These are phyloP conservation scores for Bettongia penicillata DNA, from an alignment of 2,113 vertebrate genomes.

Conservation along the genomic window DNA sequence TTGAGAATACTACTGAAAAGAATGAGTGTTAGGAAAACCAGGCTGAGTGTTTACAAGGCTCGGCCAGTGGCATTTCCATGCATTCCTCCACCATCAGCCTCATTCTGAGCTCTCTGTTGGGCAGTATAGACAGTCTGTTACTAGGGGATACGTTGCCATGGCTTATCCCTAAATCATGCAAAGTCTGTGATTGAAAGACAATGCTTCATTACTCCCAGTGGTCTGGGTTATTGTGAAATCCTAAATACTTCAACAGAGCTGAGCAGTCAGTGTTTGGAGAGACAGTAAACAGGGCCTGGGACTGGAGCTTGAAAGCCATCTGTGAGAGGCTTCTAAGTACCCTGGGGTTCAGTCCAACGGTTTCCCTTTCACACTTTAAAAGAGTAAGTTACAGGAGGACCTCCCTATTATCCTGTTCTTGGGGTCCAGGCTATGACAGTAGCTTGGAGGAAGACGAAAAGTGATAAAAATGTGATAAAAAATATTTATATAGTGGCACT, in stretches of 20 bases:
- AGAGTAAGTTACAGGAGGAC: background rate
- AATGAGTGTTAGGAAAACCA: background rate
- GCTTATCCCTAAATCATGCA: background rate
- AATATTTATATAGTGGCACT: background rate
- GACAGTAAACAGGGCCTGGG: background rate
- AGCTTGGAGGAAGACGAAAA: background rate
- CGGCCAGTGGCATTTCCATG: constrained; percentile 8
- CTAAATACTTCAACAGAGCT: constrained; percentile 43
- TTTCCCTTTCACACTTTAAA: background rate
- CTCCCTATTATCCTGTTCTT: background rate
- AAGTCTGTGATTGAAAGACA: constrained; percentile 22
- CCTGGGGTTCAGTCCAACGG: background rate
- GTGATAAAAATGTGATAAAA: background rate
- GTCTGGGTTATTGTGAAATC: constrained; percentile 54
- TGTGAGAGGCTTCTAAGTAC: background rate
- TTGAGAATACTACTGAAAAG: background rate
- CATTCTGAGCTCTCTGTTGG: background rate
- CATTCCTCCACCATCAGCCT: background rate
- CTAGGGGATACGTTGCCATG: background rate
- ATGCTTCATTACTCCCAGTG: constrained; percentile 6
- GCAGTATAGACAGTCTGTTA: background rate
- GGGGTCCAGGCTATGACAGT: background rate
- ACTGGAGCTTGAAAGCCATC: background rate
- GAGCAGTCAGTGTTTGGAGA: constrained; percentile 19
- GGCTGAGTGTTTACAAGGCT: background rate